Evolutionary conservation across 1,140 invertebrate species (phyloP), one percentile per base, ranked within the genome.

Genomic region (Drosophila teissieri): DNA sequence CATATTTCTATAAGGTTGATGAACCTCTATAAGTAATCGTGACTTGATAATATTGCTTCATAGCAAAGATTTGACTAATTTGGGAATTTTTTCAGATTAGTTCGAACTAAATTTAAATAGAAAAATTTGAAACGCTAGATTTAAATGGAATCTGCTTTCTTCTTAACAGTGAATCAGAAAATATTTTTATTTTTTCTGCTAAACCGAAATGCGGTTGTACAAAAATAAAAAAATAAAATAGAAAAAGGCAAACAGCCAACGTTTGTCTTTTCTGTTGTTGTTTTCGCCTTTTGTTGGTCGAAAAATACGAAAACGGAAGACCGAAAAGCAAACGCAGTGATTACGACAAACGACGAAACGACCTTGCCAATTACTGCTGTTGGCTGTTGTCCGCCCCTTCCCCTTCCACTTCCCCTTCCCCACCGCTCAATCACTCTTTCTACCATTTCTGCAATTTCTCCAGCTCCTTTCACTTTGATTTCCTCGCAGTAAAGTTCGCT

Each of bases 301-400:
- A 79, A 72, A 80, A 46, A 7, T 3, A 12, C 68, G 52, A 61
- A 75, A 51, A 48, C 72, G 65, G 65, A 69, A 70, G 48, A 48
- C 64, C 17, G 8, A 36, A 70, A 73, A 76, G 74, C 69, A 88
- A 86, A 81, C 69, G 81, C 53, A 67, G 80, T 89, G 84, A 88
- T 88, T 88, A 89, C 83, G 83, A 69, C 79, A 89, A 88, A 83
- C 80, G 83, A 39, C 60, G 83, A 40, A 86, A 86, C 83, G 84
- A 88, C 83, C 83, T 88, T 88, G 83, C 83, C 83, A 83, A 83
- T 91, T 80, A 91, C 78, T 78, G 68, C 58, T 75, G 72, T 40
- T 84, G 74, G 42, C 44, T 24, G 46, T 60, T 56, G 62, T 45
- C 44, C 56, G 14, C 48, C 57, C 34, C 51, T 36, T 46, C 44